Evolutionary conservation across 1,140 invertebrate genomes (phyloP).

Genomic region (Drosophila mauritiana): DNA sequence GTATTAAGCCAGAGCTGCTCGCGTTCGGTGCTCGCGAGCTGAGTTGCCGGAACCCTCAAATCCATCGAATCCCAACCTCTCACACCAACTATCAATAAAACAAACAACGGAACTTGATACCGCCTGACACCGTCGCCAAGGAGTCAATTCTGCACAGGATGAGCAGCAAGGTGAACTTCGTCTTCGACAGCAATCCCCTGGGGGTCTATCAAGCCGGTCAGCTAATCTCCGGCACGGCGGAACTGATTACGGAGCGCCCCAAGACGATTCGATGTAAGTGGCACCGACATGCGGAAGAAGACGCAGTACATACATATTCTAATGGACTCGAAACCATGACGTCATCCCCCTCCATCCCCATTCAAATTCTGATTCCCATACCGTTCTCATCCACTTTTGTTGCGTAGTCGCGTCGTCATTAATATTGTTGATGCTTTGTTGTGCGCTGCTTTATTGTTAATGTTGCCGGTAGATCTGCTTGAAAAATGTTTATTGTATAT

Average conservation of each 20-base stretch:
- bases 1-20: constrained; percentile 59
- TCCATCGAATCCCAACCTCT: not conserved
- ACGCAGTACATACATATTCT: constrained; percentile 38
- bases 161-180: constrained; percentile 84
- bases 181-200: constrained; percentile 85
- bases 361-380: constrained; percentile 7
- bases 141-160: constrained; percentile 33
- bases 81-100: constrained; percentile 21
- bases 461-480: constrained; percentile 46
- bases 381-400: constrained; percentile 51
- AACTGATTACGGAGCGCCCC: constrained; percentile 85
- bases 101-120: constrained; percentile 30
- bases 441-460: constrained; percentile 37
- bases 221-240: constrained; percentile 85
- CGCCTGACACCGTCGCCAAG: constrained; percentile 36
- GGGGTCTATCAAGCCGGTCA: constrained; percentile 86
- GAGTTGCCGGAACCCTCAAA: not conserved
- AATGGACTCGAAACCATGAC: constrained; percentile 44
- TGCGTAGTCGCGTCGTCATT: constrained; percentile 68
- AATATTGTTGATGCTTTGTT: constrained; percentile 41
- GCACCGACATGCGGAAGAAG: constrained; percentile 32
- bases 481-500: constrained; percentile 10
- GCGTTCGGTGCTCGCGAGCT: constrained; percentile 46
- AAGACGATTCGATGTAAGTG: constrained; percentile 85
- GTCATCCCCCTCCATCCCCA: constrained; percentile 51